Evolutionary conservation across 2,888 invertebrate genomes (phyloP).

Genomic region (Catocala sponsa): DNA sequence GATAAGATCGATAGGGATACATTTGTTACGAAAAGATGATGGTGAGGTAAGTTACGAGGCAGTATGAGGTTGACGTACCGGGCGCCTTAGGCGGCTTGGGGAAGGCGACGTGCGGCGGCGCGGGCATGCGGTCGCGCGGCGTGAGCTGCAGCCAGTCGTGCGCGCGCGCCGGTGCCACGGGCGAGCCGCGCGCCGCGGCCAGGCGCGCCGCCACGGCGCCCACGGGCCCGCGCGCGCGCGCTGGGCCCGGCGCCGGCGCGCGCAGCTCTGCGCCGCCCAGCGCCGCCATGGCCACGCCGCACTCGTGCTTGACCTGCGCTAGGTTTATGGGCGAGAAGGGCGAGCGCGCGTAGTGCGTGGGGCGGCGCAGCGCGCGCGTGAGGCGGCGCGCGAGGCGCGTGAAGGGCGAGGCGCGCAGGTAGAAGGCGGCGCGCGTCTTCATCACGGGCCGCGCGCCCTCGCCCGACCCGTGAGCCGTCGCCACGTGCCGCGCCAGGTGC

Average conservation of each 20-base stretch:
- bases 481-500: constrained; percentile 97
- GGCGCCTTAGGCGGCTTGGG: constrained; percentile 97
- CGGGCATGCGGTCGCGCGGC: constrained; percentile 92
- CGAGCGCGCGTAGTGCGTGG: constrained; percentile 95
- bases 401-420: constrained; percentile 96
- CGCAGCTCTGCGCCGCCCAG: constrained; percentile 77
- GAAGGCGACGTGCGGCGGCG: constrained; percentile 94
- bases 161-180: constrained; percentile 77
- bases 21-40: too few species aligned
- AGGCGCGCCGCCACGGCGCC: constrained; percentile 79
- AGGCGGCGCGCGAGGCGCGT: constrained; percentile 96
- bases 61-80: constrained; percentile 74
- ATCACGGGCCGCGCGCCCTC: constrained; percentile 94
- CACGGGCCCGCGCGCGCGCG: constrained; percentile 74
- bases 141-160: constrained; percentile 93
- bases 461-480: constrained; percentile 95
- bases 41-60: too few species aligned
- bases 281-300: constrained; percentile 79
- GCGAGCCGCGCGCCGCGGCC: constrained; percentile 73
- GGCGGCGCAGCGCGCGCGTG: constrained; percentile 93
- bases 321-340: constrained; percentile 94
- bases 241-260: constrained; percentile 51
- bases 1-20: too few species aligned
- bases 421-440: constrained; percentile 99
- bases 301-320: constrained; percentile 95